Evolutionary conservation across 2,888 invertebrate species (phyloP).

Genomic region (Cetonia aurata): DNA sequence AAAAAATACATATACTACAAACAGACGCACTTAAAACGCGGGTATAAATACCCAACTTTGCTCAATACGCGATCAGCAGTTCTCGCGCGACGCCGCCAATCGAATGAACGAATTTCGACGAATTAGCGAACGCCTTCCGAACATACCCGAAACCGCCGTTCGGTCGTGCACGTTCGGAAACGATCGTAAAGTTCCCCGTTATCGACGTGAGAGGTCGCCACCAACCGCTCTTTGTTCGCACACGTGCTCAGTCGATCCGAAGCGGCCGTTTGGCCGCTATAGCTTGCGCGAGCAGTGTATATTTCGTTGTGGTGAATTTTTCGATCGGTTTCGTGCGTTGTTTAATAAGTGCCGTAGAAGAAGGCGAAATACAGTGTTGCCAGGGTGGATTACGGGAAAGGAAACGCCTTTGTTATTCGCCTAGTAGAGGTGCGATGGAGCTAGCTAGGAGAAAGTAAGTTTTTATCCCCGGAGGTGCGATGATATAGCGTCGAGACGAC

Average conservation of each 20-base stretch:
- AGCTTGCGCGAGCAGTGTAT: neutral
- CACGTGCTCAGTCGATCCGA: conserved; percentile 41
- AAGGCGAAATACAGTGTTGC: conserved; percentile 14
- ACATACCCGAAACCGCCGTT: no score
- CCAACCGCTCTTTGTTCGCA: conserved; percentile 38
- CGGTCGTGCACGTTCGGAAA: neutral
- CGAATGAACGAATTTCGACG: no score
- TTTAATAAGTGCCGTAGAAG: no score
- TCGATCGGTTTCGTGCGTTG: neutral
- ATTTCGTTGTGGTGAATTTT: neutral
- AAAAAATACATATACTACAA: no score
- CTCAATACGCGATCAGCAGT: no score
- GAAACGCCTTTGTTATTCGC: no score
- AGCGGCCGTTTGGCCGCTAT: conserved; percentile 25
- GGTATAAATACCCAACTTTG: no score
- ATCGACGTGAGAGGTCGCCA: conserved; percentile 10
- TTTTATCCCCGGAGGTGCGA: conserved; percentile 34
- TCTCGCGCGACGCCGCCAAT: no score
- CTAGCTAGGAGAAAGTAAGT: conserved; percentile 54
- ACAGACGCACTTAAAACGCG: no score
- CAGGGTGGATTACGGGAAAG: neutral
- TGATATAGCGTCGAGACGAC: neutral
- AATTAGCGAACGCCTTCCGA: no score
- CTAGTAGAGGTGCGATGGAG: conserved; percentile 46
- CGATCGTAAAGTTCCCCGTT: neutral